Conservation (phyloP, 1,140 invertebrate species). For the Plodia interpunctella region DNA sequence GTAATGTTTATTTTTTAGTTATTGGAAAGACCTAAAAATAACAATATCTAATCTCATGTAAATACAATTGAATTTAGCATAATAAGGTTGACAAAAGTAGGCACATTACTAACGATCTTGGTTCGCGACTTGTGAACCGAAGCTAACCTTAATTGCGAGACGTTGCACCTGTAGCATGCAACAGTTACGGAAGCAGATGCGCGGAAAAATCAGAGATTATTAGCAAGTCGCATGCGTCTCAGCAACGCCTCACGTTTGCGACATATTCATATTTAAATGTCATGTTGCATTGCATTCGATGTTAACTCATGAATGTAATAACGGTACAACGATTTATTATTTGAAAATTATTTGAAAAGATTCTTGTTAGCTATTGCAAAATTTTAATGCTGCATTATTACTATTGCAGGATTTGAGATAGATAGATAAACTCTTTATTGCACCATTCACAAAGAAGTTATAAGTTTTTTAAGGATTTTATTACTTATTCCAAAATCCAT, state of each 20-base stretch:
- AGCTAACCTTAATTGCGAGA: conserved; percentile 25
- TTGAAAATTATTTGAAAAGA: not conserved
- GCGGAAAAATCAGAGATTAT: conserved; percentile 72
- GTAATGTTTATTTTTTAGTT: no score
- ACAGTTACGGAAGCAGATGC: conserved; percentile 42
- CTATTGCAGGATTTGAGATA: no score
- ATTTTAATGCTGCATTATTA: conserved; percentile 1
- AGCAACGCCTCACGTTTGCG: conserved; percentile 18
- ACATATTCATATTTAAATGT: conserved; percentile 74
- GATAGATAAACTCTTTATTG: no score
- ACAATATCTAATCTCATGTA: no score
- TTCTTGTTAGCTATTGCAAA: not conserved
- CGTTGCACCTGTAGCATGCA: conserved; percentile 3
- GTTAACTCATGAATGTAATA: conserved; percentile 47
- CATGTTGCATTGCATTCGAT: conserved; percentile 33
- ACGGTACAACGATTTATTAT: conserved; percentile 14
- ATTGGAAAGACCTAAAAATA: no score
- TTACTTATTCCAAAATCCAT: no score
- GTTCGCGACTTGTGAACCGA: not conserved
- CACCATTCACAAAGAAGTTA: no score
- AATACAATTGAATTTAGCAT: no score
- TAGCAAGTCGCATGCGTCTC: conserved; percentile 43
- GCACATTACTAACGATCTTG: no score
- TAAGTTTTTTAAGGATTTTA: no score
- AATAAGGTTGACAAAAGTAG: no score